phyloP scores from a whole-genome alignment of 1,140 invertebrate genomes.

The Drosophila lowei region DNA sequence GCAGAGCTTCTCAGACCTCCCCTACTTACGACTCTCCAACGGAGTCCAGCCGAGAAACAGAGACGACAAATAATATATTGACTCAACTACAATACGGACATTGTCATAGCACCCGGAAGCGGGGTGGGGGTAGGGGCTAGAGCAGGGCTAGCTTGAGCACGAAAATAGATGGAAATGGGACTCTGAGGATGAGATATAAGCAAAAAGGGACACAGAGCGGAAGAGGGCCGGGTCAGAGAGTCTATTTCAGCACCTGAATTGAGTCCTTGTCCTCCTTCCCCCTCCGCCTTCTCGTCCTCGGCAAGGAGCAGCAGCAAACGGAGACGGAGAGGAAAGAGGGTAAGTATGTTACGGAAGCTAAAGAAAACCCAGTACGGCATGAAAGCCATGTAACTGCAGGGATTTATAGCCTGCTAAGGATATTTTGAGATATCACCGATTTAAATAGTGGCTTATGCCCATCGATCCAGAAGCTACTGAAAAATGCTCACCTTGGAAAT shows the following conservation, averaged over 20 bases:
- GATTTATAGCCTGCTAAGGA: constrained; percentile 41
- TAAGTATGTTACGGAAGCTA: constrained; percentile 1
- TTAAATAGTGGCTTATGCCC: constrained; percentile 22
- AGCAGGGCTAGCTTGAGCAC: background rate
- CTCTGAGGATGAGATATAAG: constrained; percentile 19
- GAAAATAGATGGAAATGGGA: constrained; percentile 6
- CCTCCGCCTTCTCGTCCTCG: background rate
- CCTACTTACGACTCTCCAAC: background rate
- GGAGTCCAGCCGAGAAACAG: constrained; percentile 26
- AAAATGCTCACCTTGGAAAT: too few relatives aligned
- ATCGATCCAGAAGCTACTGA: background rate
- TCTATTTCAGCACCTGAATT: constrained; percentile 76
- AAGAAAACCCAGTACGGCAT: constrained; percentile 2
- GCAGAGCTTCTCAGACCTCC: constrained; percentile 19
- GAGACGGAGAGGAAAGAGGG: constrained; percentile 23
- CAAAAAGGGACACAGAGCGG: constrained; percentile 34
- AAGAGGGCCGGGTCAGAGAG: constrained; percentile 72
- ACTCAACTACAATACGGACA: constrained; percentile 79
- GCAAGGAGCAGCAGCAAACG: constrained; percentile 29
- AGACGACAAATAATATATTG: constrained; percentile 77
- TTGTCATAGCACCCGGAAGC: constrained; percentile 73
- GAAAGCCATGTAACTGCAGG: constrained; percentile 12
- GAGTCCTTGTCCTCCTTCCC: constrained; percentile 21
- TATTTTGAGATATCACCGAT: constrained; percentile 43
- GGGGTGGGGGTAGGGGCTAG: constrained; percentile 16